phyloP scores from a whole-genome alignment of 2,797 vertebrate species.

The Enteromius viviparus region DNA sequence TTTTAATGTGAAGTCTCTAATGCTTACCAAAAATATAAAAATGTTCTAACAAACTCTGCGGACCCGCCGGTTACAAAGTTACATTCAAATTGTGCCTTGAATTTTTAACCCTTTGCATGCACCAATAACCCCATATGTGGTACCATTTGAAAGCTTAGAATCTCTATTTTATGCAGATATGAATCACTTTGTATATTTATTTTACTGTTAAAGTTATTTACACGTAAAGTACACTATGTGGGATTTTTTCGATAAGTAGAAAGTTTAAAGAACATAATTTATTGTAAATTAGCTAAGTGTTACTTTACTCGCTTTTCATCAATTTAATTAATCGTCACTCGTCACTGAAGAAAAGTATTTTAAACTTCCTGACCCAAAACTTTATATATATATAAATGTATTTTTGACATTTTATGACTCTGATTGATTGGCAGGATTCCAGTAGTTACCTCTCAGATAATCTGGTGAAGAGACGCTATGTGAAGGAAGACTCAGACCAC shows the following conservation, averaged over 20 bases:
- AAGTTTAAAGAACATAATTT: not conserved
- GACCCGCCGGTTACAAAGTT: too few species aligned
- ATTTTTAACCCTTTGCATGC: too few species aligned
- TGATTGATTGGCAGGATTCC: conserved; percentile 63
- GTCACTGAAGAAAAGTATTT: not conserved
- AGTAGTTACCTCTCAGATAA: conserved; percentile 47
- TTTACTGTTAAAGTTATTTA: too few species aligned
- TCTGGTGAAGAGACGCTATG: conserved; percentile 43
- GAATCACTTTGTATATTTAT: too few species aligned
- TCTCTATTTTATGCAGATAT: too few species aligned
- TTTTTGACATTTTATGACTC: not conserved
- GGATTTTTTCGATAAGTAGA: not conserved
- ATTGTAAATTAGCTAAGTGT: not conserved
- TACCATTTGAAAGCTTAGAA: too few species aligned
- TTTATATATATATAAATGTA: too few species aligned
- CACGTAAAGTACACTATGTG: too few species aligned
- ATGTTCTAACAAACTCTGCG: not conserved
- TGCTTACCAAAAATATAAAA: not conserved
- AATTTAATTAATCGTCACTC: not conserved
- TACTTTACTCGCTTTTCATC: not conserved
- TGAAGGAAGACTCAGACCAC: conserved; percentile 46
- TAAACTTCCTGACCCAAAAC: not conserved
- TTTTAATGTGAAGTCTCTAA: not conserved
- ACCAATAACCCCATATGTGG: too few species aligned
- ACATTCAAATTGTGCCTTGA: too few species aligned